A percentile compares a stretch with the other conserved stretches of the same genome.
Conservation (phyloP, 2,888 invertebrate species). For the Gortyna flavago region DNA sequence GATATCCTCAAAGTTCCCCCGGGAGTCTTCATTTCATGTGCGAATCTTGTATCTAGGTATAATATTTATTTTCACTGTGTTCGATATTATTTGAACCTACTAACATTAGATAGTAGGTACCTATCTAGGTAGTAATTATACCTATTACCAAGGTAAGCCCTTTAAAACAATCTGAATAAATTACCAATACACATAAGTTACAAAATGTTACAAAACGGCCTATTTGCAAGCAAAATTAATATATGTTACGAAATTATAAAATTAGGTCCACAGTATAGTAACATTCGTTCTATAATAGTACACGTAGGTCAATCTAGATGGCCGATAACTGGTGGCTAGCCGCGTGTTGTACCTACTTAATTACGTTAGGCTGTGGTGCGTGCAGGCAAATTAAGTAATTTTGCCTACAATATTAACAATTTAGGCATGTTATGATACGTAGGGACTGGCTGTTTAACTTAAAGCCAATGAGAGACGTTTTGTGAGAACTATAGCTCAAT, state of each 20-base stretch:
- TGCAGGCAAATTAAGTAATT: conserved; percentile 50
- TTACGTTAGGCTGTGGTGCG: conserved; percentile 52
- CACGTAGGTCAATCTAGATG: conserved; percentile 52
- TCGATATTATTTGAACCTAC: neutral
- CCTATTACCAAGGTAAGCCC: neutral
- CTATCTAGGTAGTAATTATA: neutral
- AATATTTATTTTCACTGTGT: neutral
- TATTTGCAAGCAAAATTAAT: conserved; percentile 35
- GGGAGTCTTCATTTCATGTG: neutral
- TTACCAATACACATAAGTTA: conserved; percentile 4
- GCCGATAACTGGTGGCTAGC: conserved; percentile 33
- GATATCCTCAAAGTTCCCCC: neutral
- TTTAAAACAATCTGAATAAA: conserved; percentile 17
- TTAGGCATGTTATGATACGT: conserved; percentile 28
- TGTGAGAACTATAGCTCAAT: neutral
- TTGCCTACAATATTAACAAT: conserved; percentile 36
- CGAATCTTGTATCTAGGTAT: neutral
- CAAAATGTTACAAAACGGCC: conserved; percentile 26
- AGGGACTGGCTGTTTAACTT: conserved; percentile 3
- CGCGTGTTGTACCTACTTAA: conserved; percentile 56
- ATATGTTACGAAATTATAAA: conserved; percentile 37
- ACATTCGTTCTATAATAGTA: conserved; percentile 8
- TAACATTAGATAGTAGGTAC: neutral
- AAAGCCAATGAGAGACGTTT: neutral
- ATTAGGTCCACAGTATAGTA: conserved; percentile 27